These are phyloP conservation scores for Acrossocheilus wenchowensis DNA, from an alignment of 2,797 vertebrate species.

Conservation along the genomic window DNA sequence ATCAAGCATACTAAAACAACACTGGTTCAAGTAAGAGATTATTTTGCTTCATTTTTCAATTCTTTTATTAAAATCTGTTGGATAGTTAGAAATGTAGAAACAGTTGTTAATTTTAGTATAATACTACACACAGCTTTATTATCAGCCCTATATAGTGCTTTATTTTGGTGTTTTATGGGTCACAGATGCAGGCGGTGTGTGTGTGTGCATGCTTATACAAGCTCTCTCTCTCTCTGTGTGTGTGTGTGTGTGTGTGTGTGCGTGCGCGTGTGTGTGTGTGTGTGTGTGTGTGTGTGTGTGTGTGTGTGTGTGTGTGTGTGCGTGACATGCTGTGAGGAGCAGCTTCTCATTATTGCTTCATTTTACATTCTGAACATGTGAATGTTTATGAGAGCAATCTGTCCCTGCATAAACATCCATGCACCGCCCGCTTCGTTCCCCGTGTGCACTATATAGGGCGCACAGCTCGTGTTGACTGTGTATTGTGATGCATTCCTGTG, in stretches of 20 bases:
- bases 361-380: constrained; percentile 71
- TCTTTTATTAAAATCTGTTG: neutral
- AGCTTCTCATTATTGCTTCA: constrained; percentile 39
- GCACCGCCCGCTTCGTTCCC: neutral
- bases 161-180: neutral
- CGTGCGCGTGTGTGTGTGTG: too few relatives aligned
- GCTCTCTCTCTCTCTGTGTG: too few relatives aligned
- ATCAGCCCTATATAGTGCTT: neutral
- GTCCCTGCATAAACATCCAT: constrained; percentile 26
- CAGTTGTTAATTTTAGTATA: neutral
- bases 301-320: constrained; percentile 51
- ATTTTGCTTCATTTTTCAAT: neutral
- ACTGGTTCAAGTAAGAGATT: neutral
- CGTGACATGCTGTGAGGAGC: constrained; percentile 60
- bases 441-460: neutral
- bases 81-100: neutral
- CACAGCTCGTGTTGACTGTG: neutral
- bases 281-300: neutral
- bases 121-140: neutral
- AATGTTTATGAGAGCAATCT: constrained; percentile 55
- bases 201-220: neutral
- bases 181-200: neutral
- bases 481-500: constrained; percentile 2
- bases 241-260: neutral
- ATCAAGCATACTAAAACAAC: too few relatives aligned